These are phyloP conservation scores for Ectemnius continuus DNA, from an alignment of 2,888 invertebrate genomes.

Conservation along the genomic window DNA sequence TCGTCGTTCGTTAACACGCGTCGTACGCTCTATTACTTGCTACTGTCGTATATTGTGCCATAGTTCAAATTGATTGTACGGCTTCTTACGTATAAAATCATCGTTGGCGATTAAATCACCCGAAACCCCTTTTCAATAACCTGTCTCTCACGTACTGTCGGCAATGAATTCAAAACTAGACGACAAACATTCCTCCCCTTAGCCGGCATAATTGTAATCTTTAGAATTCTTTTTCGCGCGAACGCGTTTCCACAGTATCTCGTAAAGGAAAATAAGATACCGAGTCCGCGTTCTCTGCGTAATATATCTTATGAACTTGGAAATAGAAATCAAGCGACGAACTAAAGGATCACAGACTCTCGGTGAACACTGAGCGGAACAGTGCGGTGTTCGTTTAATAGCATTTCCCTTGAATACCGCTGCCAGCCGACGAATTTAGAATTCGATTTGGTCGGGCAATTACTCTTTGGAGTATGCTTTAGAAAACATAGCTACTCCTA, in stretches of 20 bases:
- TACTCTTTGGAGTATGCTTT: neutral
- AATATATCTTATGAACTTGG: too few relatives aligned
- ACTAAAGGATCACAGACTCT: slow-evolving; percentile 6
- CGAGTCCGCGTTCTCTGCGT: too few relatives aligned
- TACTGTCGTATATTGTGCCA: slow-evolving; percentile 41
- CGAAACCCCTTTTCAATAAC: too few relatives aligned
- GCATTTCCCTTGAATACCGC: neutral
- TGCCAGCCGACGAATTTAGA: neutral
- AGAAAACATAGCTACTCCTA: neutral
- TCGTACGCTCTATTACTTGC: neutral
- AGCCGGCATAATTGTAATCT: too few relatives aligned
- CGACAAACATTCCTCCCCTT: too few relatives aligned
- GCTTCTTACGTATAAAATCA: slow-evolving; percentile 40
- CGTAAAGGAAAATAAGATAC: too few relatives aligned
- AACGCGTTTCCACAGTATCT: too few relatives aligned
- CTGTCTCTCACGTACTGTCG: too few relatives aligned
- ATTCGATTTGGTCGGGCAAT: neutral
- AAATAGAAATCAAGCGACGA: neutral
- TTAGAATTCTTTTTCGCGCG: too few relatives aligned
- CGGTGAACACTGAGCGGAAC: slow-evolving; percentile 2
- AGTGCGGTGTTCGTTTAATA: neutral
- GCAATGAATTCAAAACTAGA: too few relatives aligned
- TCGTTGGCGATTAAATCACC: slow-evolving; percentile 8
- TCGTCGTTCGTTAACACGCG: slow-evolving; percentile 17
- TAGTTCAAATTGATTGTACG: slow-evolving; percentile 50